These are phyloP conservation scores for Myotis planiceps DNA, from an alignment of 2,797 vertebrate genomes.

Conservation along the genomic window DNA sequence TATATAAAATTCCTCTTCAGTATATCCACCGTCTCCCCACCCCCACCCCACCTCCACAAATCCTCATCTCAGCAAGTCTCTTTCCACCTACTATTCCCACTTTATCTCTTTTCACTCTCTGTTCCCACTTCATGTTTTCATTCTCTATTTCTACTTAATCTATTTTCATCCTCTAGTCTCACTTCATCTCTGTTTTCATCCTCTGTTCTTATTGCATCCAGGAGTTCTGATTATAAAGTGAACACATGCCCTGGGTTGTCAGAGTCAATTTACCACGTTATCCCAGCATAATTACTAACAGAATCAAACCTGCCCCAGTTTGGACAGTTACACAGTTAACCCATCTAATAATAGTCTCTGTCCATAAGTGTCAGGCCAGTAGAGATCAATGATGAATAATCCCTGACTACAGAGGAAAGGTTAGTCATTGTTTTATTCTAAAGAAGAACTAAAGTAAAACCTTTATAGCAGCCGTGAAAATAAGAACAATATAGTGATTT, in stretches of 20 bases:
- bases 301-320: not conserved
- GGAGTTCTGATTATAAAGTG: not conserved
- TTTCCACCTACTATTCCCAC: not conserved
- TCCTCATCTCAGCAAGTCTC: not conserved
- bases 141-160: not conserved
- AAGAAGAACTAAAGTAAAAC: constrained; percentile 23
- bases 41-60: not conserved
- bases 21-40: not conserved
- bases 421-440: not conserved
- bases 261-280: not conserved
- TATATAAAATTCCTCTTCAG: not conserved
- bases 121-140: not conserved
- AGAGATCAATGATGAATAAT: not conserved
- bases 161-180: not conserved
- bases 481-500: not conserved
- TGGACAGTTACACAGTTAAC: not conserved
- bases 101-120: not conserved
- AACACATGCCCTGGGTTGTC: not conserved
- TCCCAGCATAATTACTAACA: not conserved
- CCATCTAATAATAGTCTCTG: not conserved
- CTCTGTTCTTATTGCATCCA: not conserved
- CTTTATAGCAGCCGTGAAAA: not conserved
- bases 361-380: not conserved
- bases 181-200: not conserved
- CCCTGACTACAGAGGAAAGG: not conserved